Evolutionary conservation across 2,113 vertebrate genomes (phyloP).

Genomic region (Python bivittatus): DNA sequence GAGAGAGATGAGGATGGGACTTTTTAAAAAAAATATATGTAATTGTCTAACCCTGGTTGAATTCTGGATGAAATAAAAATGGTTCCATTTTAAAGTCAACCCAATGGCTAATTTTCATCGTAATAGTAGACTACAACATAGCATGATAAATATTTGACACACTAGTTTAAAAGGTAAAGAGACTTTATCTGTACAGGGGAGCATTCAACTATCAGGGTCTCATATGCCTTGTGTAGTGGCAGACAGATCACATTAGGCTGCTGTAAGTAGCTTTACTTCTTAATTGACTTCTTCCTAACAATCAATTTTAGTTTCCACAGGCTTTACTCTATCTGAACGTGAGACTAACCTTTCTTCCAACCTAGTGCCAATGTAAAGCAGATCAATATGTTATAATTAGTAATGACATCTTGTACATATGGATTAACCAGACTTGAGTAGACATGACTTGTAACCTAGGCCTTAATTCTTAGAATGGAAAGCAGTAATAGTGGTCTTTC

Average conservation of each 20-base stretch:
- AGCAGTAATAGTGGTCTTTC: not conserved
- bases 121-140: not conserved
- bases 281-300: not conserved
- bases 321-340: not conserved
- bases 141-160: not conserved
- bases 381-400: not conserved
- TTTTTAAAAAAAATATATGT: not conserved
- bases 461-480: not conserved
- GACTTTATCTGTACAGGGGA: not conserved
- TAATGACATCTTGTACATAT: not conserved
- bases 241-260: not conserved
- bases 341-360: not conserved
- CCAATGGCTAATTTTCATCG: not conserved
- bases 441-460: not conserved
- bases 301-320: not conserved
- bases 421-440: not conserved
- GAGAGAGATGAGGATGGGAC: not conserved
- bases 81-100: not conserved
- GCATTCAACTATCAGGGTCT: not conserved
- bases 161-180: not conserved
- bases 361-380: not conserved
- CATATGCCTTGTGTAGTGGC: no score
- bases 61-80: not conserved
- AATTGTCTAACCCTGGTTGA: not conserved
- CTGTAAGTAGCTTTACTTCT: not conserved